Conservation (phyloP, 2,797 vertebrate species). For the Phoebastria nigripes region DNA sequence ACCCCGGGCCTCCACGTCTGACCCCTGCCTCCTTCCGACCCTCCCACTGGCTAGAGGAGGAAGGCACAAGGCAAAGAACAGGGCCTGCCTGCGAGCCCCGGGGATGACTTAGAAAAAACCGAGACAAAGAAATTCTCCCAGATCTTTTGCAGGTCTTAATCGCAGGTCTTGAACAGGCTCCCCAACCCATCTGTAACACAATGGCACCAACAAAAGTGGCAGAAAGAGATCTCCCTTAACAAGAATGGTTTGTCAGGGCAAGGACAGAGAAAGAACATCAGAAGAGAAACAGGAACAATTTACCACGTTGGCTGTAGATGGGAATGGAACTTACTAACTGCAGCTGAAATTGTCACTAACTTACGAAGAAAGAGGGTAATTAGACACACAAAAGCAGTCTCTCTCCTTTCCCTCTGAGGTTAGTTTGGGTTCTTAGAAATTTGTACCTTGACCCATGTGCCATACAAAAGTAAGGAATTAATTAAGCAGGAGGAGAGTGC, state of each 20-base stretch:
- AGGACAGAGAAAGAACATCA: neutral
- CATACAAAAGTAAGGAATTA: neutral
- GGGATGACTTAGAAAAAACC: neutral
- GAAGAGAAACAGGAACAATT: neutral
- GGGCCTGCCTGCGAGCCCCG: fast-evolving
- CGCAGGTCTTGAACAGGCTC: neutral
- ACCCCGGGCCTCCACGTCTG: fast-evolving
- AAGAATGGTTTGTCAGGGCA: neutral
- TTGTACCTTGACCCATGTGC: neutral
- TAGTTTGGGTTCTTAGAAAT: neutral
- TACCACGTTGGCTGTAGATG: neutral
- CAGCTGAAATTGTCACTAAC: neutral
- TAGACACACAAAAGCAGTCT: neutral
- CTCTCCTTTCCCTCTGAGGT: neutral
- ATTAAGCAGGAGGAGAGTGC: neutral
- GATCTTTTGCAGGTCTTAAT: conserved; percentile 29
- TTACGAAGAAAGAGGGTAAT: neutral
- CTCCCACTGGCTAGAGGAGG: neutral
- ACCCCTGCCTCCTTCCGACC: neutral
- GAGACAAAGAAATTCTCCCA: neutral
- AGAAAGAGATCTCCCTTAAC: neutral
- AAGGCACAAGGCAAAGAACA: neutral
- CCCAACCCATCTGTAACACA: neutral
- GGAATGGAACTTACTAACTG: neutral
- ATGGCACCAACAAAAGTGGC: neutral